Evolutionary conservation across 2,113 vertebrate genomes (phyloP).

Genomic region (Thryonomys swinderianus): DNA sequence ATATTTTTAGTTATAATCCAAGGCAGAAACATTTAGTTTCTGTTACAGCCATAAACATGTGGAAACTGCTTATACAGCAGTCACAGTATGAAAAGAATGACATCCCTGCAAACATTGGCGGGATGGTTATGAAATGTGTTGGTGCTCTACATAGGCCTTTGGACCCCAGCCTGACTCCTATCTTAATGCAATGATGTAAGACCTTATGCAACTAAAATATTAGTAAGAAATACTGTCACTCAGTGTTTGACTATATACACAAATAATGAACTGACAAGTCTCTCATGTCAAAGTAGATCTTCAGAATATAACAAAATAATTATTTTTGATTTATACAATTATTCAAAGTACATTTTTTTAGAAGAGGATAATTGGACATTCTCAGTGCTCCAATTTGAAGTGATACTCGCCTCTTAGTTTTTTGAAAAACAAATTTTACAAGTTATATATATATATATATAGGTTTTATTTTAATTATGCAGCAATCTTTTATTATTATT

Average conservation of each 20-base stretch:
- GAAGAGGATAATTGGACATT: constrained; percentile 73
- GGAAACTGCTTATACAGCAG: constrained; percentile 76
- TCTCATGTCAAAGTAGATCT: constrained; percentile 81
- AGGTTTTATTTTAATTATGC: constrained; percentile 86
- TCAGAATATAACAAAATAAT: too few species aligned
- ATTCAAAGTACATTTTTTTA: constrained; percentile 73
- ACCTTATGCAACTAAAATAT: constrained; percentile 44
- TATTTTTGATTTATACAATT: constrained; percentile 73
- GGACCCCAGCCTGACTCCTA: too few species aligned
- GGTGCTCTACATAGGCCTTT: too few species aligned
- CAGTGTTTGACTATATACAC: constrained; percentile 80
- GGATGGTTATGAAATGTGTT: constrained; percentile 18
- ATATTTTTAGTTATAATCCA: constrained; percentile 85
- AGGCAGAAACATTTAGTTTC: constrained; percentile 82
- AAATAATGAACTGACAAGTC: constrained; percentile 77
- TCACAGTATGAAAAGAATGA: constrained; percentile 49
- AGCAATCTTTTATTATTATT: constrained; percentile 80
- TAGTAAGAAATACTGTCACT: constrained; percentile 74
- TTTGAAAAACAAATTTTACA: constrained; percentile 81
- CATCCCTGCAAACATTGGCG: constrained; percentile 29
- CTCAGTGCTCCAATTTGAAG: constrained; percentile 75
- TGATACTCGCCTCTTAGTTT: constrained; percentile 81
- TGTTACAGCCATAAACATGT: constrained; percentile 77
- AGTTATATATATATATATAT: constrained; percentile 88
- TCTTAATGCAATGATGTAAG: constrained; percentile 29